Conservation (phyloP, 2,888 invertebrate species). For the Gymnocheta viridis region DNA sequence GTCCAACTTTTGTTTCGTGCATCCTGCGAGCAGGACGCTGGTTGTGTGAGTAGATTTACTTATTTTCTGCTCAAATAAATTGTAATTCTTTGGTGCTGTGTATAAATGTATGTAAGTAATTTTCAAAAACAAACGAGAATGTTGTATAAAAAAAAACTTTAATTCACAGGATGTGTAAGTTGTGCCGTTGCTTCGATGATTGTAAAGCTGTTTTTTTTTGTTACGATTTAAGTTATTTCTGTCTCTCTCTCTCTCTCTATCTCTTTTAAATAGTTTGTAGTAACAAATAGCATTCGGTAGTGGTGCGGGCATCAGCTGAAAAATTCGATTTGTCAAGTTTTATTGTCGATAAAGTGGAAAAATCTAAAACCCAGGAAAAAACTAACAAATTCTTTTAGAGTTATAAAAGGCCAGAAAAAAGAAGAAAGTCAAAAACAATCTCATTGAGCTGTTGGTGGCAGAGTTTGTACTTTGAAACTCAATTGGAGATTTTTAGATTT, state of each 20-base stretch:
- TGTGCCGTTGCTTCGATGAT: slow-evolving; percentile 2
- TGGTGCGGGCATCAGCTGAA: slow-evolving; percentile 68
- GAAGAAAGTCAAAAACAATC: slow-evolving; percentile 2
- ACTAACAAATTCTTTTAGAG: not conserved
- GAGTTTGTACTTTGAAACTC: slow-evolving; percentile 13
- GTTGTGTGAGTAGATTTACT: slow-evolving; percentile 53
- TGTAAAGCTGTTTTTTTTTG: slow-evolving; percentile 12
- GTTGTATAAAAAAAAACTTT: slow-evolving; percentile 15
- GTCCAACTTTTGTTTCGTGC: slow-evolving; percentile 10
- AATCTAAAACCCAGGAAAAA: not conserved
- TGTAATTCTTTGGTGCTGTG: slow-evolving; percentile 52
- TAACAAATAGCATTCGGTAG: slow-evolving; percentile 64
- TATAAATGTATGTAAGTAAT: slow-evolving; percentile 42
- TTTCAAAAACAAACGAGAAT: slow-evolving; percentile 48
- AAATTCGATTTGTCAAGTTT: slow-evolving; percentile 70
- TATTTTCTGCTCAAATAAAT: slow-evolving; percentile 68
- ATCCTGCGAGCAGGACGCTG: slow-evolving; percentile 12
- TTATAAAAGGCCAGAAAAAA: not conserved
- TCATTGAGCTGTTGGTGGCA: slow-evolving; percentile 14
- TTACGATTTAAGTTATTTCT: slow-evolving; percentile 20
- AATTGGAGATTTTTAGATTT: not conserved
- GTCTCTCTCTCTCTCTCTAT: slow-evolving; percentile 8
- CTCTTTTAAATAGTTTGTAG: slow-evolving; percentile 22
- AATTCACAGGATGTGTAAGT: slow-evolving; percentile 44
- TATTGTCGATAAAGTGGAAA: slow-evolving; percentile 67